Evolutionary conservation across 2,797 vertebrate species (phyloP).

Genomic region (Simalia tracyae): DNA sequence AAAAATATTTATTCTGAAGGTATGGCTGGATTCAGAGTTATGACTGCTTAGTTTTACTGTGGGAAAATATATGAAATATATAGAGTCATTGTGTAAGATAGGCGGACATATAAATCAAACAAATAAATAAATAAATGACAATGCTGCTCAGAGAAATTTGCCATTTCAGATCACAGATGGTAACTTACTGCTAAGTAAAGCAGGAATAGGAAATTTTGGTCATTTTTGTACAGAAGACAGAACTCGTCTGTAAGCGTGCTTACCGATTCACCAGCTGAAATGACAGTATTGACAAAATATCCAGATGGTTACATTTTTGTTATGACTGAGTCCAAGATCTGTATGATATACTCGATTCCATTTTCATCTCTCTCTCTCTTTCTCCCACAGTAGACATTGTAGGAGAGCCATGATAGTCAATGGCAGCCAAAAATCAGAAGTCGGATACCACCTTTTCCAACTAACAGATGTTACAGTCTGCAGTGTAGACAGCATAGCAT

Average conservation of each 20-base stretch:
- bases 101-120: not conserved
- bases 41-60: not conserved
- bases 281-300: slow-evolving; percentile 13
- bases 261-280: slow-evolving; percentile 6
- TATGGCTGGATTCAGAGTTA: not conserved
- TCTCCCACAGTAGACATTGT: not conserved
- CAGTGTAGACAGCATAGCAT: not conserved
- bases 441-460: not conserved
- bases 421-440: not conserved
- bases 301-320: slow-evolving; percentile 21
- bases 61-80: not conserved
- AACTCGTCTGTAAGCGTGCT: not conserved
- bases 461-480: not conserved
- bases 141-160: not conserved
- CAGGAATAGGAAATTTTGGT: not conserved
- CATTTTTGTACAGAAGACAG: not conserved
- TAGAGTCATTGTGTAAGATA: not conserved
- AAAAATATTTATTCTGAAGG: not conserved
- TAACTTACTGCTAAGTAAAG: slow-evolving; percentile 4
- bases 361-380: not conserved
- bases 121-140: not conserved
- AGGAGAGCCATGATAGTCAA: not conserved
- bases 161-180: slow-evolving; percentile 3
- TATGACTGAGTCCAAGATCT: slow-evolving; percentile 1
- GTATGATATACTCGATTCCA: not conserved